These are phyloP conservation scores for Torymus auratus DNA, from an alignment of 2,888 invertebrate genomes.

Conservation along the genomic window DNA sequence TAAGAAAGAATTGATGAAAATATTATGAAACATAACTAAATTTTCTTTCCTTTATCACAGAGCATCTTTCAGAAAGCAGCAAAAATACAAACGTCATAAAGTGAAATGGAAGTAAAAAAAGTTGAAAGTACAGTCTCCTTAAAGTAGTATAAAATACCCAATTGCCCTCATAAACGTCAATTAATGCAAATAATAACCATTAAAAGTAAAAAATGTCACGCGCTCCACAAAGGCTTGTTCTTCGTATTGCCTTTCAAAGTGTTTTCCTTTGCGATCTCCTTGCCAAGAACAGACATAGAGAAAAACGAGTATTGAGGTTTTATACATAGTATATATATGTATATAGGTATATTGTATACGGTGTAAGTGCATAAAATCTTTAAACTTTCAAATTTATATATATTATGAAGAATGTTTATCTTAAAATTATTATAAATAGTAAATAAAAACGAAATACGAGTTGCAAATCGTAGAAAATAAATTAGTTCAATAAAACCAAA, in stretches of 20 bases:
- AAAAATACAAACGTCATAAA: not conserved
- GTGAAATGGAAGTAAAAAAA: not conserved
- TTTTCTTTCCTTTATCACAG: too few relatives aligned
- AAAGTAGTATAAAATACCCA: not conserved
- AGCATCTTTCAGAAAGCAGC: too few relatives aligned
- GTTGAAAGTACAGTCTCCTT: not conserved
- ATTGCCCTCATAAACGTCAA: constrained; percentile 27
- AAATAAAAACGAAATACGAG: too few relatives aligned
- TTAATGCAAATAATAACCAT: constrained; percentile 15
- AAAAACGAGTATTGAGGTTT: constrained; percentile 15
- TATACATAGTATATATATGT: not conserved
- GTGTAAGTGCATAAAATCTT: too few relatives aligned
- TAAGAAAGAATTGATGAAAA: too few relatives aligned
- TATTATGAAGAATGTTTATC: too few relatives aligned
- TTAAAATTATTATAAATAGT: too few relatives aligned
- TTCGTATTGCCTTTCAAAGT: constrained; percentile 18
- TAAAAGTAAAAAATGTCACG: constrained; percentile 16
- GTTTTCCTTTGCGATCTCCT: constrained; percentile 5
- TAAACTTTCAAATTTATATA: too few relatives aligned
- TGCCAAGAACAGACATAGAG: not conserved
- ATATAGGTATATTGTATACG: too few relatives aligned
- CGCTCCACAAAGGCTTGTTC: constrained; percentile 7
- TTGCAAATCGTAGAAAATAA: too few relatives aligned
- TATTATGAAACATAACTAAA: too few relatives aligned
- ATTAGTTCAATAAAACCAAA: too few relatives aligned